Evolutionary conservation across 1,140 invertebrate species (phyloP).

Genomic region (Riptortus pedestris): DNA sequence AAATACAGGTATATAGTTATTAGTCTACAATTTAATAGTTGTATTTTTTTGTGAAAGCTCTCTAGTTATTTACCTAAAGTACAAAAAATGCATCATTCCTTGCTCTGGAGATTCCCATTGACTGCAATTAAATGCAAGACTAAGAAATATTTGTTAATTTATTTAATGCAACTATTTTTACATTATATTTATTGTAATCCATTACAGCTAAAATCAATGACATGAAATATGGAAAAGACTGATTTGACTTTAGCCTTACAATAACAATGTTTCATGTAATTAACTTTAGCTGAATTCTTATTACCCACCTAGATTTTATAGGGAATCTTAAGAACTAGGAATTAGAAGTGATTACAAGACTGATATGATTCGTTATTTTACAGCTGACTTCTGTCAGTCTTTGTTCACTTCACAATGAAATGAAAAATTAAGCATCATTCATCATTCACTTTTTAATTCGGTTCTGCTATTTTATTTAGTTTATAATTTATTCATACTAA

Average conservation of each 20-base stretch:
- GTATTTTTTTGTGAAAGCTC: conserved; percentile 20
- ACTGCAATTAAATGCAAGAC: background rate
- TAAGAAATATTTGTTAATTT: background rate
- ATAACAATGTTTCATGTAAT: conserved; percentile 8
- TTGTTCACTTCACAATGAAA: conserved; percentile 7
- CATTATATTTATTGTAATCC: background rate
- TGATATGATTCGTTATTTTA: conserved; percentile 12
- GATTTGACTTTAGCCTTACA: conserved; percentile 20
- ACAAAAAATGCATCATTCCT: conserved; percentile 14
- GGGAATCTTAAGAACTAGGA: conserved; percentile 15
- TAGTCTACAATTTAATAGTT: conserved; percentile 3
- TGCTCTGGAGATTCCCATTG: background rate
- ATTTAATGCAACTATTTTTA: conserved; percentile 6
- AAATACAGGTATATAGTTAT: conserved; percentile 24
- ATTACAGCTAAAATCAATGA: conserved; percentile 9
- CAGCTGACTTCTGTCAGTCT: conserved; percentile 12
- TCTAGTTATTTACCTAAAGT: conserved; percentile 22
- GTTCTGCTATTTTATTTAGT: no score
- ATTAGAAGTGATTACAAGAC: conserved; percentile 19
- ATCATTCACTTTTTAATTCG: no score
- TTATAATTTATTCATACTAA: no score
- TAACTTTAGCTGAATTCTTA: conserved; percentile 18
- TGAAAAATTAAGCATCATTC: background rate
- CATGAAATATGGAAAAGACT: conserved; percentile 20
- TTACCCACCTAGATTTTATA: conserved; percentile 8